Conservation (phyloP, 1,140 invertebrate species). For the Trichonephila clavipes region DNA sequence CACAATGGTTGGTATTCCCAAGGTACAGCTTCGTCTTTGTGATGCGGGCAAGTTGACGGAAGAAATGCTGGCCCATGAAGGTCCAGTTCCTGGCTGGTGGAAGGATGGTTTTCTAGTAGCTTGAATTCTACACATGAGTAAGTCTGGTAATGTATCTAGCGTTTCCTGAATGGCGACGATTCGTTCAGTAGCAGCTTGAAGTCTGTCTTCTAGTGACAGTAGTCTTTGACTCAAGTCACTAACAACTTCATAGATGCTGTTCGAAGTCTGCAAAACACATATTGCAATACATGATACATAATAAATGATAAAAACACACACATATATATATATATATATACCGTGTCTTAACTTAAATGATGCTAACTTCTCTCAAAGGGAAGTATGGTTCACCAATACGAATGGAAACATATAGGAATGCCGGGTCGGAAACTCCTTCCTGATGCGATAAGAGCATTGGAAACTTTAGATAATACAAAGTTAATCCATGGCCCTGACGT, state of each 20-base stretch:
- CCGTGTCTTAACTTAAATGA: too few relatives aligned
- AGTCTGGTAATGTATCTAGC: slow-evolving; percentile 77
- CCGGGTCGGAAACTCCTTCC: too few relatives aligned
- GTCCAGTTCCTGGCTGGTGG: slow-evolving; percentile 50
- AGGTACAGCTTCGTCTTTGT: slow-evolving; percentile 68
- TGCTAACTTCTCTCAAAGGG: too few relatives aligned
- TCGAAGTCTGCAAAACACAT: slow-evolving; percentile 90
- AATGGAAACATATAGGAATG: too few relatives aligned
- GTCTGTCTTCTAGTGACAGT: slow-evolving; percentile 92
- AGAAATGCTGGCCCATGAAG: slow-evolving; percentile 73
- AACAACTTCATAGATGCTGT: slow-evolving; percentile 97
- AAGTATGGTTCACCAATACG: too few relatives aligned
- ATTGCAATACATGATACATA: too few relatives aligned
- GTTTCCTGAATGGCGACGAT: slow-evolving; percentile 76
- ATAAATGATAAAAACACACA: too few relatives aligned
- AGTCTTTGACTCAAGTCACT: slow-evolving; percentile 97
- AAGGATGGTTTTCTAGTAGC: slow-evolving; percentile 57
- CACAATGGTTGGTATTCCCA: slow-evolving; percentile 68
- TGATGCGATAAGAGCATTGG: too few relatives aligned
- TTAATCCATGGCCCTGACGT: too few relatives aligned
- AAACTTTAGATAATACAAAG: too few relatives aligned
- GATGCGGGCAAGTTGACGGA: slow-evolving; percentile 71
- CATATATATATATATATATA: too few relatives aligned
- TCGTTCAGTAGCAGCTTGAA: slow-evolving; percentile 89
- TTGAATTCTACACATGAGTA: slow-evolving; percentile 63